Evolutionary conservation across 2,888 invertebrate species (phyloP).

Genomic region (Pyrrhia umbra): DNA sequence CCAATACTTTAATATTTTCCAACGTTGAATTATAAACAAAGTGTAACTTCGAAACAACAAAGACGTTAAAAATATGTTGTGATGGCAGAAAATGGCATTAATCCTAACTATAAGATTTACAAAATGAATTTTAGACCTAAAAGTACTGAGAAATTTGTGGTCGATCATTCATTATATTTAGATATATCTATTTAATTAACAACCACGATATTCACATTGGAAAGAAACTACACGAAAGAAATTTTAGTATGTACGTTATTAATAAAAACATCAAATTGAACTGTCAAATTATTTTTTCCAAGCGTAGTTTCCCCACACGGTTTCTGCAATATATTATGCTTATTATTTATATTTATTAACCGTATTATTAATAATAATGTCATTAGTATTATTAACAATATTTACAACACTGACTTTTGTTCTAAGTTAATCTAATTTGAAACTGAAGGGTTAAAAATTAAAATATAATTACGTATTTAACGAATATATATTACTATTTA

Average conservation of each 20-base stretch:
- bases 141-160: slow-evolving; percentile 58
- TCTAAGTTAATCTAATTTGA: slow-evolving; percentile 53
- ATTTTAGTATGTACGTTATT: slow-evolving; percentile 76
- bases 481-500: slow-evolving; percentile 17
- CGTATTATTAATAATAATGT: slow-evolving; percentile 62
- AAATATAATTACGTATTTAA: slow-evolving; percentile 24
- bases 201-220: slow-evolving; percentile 77
- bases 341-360: slow-evolving; percentile 61
- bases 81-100: slow-evolving; percentile 62
- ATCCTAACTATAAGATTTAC: slow-evolving; percentile 50
- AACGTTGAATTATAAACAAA: slow-evolving; percentile 23
- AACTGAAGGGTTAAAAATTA: slow-evolving; percentile 43
- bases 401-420: slow-evolving; percentile 77
- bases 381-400: slow-evolving; percentile 72
- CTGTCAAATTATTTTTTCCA: slow-evolving; percentile 86
- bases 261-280: slow-evolving; percentile 82
- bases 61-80: slow-evolving; percentile 14
- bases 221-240: slow-evolving; percentile 88
- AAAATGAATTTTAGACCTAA: slow-evolving; percentile 58
- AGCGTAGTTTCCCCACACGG: slow-evolving; percentile 90
- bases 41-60: slow-evolving; percentile 8
- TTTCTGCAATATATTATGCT: slow-evolving; percentile 77
- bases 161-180: slow-evolving; percentile 51
- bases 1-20: neutral
- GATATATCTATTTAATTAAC: slow-evolving; percentile 67